Base-by-base conservation (phyloP, 2,888 invertebrate genomes). In the Phlogophora meticulosa region DNA sequence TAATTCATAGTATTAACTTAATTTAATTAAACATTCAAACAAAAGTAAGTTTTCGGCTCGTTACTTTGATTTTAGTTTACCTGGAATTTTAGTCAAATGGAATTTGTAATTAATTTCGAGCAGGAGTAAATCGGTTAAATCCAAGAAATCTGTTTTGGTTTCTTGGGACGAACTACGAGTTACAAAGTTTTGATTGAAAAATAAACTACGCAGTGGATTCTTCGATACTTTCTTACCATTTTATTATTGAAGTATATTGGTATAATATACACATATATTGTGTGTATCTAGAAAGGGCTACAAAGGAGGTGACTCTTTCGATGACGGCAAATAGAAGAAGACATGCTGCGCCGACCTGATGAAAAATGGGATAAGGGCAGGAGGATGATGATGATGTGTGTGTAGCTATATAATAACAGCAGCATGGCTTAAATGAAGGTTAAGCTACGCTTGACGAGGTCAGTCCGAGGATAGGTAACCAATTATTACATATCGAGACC, bases 51-150 rank as follows among this genome's bases (percentile, higher is more conserved):
- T 40, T 56, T 4, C 46, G 48, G 11, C 24, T 13, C 34, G 20
- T 22, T 9, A 10, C 45, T 58, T 58, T 55, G 17, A 42, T 55
- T 76, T 55, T 15, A 49, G 34, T 36, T 67, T n/a, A 40, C 40
- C 17, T 36, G 20, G 20, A 59, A 60, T 38, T 42, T 51, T 36
- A 11, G 2, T 38, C 7, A 46, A 76, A 46, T 22, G 20, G 38
- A 76, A 36, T 59, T 56, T 11, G n/a, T 69, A 69, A 69, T 76
- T 68, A 60, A 69, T 46, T 46, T 24, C n/a, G 28, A 36, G 56
- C 45, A 34, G 24, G 4, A 17, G 2, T 17, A 70, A 52, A 48
- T 69, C 11, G 15, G 7, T 13, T n/a, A n/a, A n/a, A n/a, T n/a
- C n/a, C n/a, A n/a, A n/a, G 0, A 55, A 62, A 70, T 36, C 20